Base-by-base conservation (phyloP, 2,797 vertebrate genomes). In the Lutjanus campechanus region DNA sequence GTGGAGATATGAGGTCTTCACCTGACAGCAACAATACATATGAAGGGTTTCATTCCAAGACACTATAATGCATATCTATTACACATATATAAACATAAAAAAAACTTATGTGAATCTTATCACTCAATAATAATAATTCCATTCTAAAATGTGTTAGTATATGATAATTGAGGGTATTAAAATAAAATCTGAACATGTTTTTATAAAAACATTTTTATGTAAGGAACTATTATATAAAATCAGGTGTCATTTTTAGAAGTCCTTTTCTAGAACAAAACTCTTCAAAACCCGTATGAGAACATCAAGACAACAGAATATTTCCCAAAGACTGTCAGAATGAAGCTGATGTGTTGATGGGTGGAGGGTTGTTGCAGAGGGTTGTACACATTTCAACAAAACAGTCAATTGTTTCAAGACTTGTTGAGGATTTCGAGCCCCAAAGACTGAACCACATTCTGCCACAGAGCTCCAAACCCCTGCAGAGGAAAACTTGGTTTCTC, bases 271-370 rank as follows among this genome's bases (percentile, higher is more conserved):
- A 88, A 88, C 54, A 71, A 84, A 88, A 85, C 78, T 73, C 76
- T 86, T 79, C 80, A 81, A 71, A 88, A 90, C 89, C 88, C 81
- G 73, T 91, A 86, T 81, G 76, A 90, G 68, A 87, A 82, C 55
- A 20, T 87, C 49, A 64, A 66, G 29, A 83, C 20, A 63, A 76
- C 73, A 76, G 17, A 68, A 19, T 3, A 49, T 53, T 25, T 62
- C 63, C 73, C 43, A 69, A 67, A 75, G 70, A 82, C 69, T 70
- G 65, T 62, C 51, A 29, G 58, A 69, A 54, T 72, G 41, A 73
- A 82, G 71, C n/a, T 49, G 41, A 36, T 8, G 49, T 44, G 59
- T 76, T 50, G 29, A 20, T 19, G 50, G 36, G 44, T 51, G 36
- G 22, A 11, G 51, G n/a, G 10, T 36, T 36, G 17, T 1, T 19